These are phyloP conservation scores for Sarcophilus harrisii DNA, from an alignment of 2,797 vertebrate species.

Conservation along the genomic window DNA sequence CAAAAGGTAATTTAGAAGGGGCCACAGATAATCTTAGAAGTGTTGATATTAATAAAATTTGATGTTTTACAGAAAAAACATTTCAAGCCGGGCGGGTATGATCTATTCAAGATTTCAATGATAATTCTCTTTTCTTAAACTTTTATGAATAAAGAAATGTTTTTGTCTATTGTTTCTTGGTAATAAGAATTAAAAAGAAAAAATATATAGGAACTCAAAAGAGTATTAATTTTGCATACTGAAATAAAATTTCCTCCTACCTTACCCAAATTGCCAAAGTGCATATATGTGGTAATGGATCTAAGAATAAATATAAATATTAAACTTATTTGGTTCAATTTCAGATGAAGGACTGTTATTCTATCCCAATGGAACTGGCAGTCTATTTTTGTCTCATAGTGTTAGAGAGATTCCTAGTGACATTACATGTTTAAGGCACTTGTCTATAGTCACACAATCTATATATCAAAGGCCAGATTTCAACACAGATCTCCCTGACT, in stretches of 20 bases:
- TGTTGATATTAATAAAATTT: not conserved
- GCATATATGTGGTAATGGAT: not conserved
- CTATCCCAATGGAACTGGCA: not conserved
- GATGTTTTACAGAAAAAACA: not conserved
- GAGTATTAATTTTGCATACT: not conserved
- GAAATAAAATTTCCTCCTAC: not conserved
- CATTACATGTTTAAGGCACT: not conserved
- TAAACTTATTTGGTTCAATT: not conserved
- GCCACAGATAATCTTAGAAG: not conserved
- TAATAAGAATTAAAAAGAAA: not conserved
- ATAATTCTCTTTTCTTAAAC: not conserved
- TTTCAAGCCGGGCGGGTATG: not conserved
- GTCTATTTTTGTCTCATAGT: not conserved
- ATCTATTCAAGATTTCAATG: not conserved
- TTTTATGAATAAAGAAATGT: not conserved
- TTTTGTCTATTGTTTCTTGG: not conserved
- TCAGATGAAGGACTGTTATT: not conserved
- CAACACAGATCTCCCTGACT: not conserved
- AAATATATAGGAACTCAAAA: not conserved
- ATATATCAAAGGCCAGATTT: not conserved
- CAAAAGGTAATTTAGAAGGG: not conserved
- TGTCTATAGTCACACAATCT: not conserved
- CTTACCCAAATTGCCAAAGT: not conserved
- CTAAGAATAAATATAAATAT: not conserved
- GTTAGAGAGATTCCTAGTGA: not conserved